A percentile compares a stretch with the other conserved stretches of the same genome.
Evolutionary conservation across 2,797 vertebrate species (phyloP).

Genomic region (Sebastes oblongus): DNA sequence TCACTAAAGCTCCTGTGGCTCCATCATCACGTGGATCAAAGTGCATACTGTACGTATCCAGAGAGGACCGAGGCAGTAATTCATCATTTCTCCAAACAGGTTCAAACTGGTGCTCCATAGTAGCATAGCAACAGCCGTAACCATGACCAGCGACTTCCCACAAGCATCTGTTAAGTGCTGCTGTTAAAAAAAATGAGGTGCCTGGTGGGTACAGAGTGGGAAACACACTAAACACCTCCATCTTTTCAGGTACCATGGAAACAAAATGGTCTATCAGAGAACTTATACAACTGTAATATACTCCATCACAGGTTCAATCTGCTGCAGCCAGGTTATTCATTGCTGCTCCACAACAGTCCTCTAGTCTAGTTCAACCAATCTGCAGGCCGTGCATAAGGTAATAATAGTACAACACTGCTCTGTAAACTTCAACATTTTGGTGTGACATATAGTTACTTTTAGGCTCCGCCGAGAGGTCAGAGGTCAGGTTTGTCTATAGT

Average conservation of each 20-base stretch:
- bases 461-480: neutral
- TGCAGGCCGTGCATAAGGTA: too few relatives aligned
- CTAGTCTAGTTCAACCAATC: too few relatives aligned
- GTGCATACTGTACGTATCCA: neutral
- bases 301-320: neutral
- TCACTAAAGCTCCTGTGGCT: neutral
- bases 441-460: neutral
- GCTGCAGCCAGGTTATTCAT: neutral
- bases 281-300: neutral
- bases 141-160: slow-evolving; percentile 5
- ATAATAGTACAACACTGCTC: too few relatives aligned
- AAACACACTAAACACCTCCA: slow-evolving; percentile 3
- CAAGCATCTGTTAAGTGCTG: slow-evolving; percentile 28
- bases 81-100: neutral
- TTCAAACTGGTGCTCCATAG: neutral
- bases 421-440: too few relatives aligned
- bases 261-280: neutral
- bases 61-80: neutral
- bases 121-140: slow-evolving; percentile 25
- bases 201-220: neutral
- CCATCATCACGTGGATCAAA: neutral
- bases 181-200: neutral
- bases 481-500: neutral
- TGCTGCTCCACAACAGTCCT: neutral
- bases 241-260: slow-evolving; percentile 36